Percentiles rank a stretch among this genome's conserved stretches.
These are phyloP conservation scores for Cosmia pyralina DNA, from an alignment of 2,888 invertebrate species.

Conservation along the genomic window DNA sequence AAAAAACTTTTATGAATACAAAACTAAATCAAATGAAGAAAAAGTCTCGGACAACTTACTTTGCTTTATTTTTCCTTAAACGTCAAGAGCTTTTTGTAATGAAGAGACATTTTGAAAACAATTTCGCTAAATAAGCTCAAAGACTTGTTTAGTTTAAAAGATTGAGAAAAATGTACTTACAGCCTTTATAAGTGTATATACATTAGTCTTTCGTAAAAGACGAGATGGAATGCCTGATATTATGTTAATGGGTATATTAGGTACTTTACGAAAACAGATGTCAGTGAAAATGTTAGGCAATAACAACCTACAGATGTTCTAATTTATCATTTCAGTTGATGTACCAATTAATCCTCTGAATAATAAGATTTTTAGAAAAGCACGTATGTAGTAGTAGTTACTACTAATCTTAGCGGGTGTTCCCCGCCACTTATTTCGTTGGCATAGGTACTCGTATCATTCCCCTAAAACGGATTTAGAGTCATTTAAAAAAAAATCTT, in stretches of 20 bases:
- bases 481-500: no score
- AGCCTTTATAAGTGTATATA: not conserved
- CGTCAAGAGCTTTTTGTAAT: constrained; percentile 41
- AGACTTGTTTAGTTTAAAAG: constrained; percentile 27
- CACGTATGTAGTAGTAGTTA: not conserved
- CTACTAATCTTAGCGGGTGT: no score
- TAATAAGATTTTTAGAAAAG: not conserved
- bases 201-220: constrained; percentile 11
- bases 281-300: not conserved
- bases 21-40: not conserved
- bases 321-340: not conserved
- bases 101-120: constrained; percentile 42
- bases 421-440: no score
- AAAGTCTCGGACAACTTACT: not conserved
- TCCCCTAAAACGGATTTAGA: no score
- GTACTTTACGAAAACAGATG: not conserved
- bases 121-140: constrained; percentile 45
- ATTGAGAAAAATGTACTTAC: constrained; percentile 24
- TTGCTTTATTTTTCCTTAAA: constrained; percentile 10
- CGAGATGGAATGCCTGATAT: not conserved
- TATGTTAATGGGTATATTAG: constrained; percentile 16
- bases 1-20: not conserved
- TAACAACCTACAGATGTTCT: not conserved
- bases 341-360: not conserved
- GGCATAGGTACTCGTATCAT: no score